These are phyloP conservation scores for Acanthococcus lagerstroemiae DNA, from an alignment of 2,888 invertebrate species.

Conservation along the genomic window DNA sequence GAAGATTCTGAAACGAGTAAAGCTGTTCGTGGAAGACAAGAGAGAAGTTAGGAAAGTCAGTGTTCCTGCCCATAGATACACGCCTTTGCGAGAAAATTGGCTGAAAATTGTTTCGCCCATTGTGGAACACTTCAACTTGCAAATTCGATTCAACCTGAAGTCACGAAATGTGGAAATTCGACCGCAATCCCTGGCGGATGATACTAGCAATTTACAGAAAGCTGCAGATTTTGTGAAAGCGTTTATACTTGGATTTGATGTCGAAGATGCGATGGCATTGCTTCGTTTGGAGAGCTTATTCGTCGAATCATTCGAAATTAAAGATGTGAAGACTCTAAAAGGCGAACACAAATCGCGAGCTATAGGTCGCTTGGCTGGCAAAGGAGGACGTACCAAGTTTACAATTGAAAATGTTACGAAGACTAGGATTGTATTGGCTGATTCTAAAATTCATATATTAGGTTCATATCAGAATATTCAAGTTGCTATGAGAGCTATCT, in stretches of 20 bases:
- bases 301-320: conserved; percentile 91
- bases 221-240: conserved; percentile 97
- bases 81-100: conserved; percentile 94
- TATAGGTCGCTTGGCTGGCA: conserved; percentile 94
- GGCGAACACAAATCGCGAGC: conserved; percentile 94
- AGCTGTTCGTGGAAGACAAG: conserved; percentile 4
- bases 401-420: conserved; percentile 99
- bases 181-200: conserved; percentile 55
- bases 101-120: conserved; percentile 91
- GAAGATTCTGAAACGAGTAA: neutral
- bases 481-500: conserved; percentile 84
- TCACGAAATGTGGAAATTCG: conserved; percentile 82
- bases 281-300: conserved; percentile 92
- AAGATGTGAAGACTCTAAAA: conserved; percentile 88
- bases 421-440: conserved; percentile 93
- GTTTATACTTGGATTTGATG: conserved; percentile 90
- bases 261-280: conserved; percentile 90
- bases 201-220: conserved; percentile 70
- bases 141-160: conserved; percentile 88
- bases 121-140: conserved; percentile 86
- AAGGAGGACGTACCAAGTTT: conserved; percentile 92
- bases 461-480: conserved; percentile 97
- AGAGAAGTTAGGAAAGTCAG: conserved; percentile 57
- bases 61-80: conserved; percentile 89
- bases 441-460: conserved; percentile 90